phyloP scores from a whole-genome alignment of 1,140 invertebrate genomes.

The Conus betulinus region DNA sequence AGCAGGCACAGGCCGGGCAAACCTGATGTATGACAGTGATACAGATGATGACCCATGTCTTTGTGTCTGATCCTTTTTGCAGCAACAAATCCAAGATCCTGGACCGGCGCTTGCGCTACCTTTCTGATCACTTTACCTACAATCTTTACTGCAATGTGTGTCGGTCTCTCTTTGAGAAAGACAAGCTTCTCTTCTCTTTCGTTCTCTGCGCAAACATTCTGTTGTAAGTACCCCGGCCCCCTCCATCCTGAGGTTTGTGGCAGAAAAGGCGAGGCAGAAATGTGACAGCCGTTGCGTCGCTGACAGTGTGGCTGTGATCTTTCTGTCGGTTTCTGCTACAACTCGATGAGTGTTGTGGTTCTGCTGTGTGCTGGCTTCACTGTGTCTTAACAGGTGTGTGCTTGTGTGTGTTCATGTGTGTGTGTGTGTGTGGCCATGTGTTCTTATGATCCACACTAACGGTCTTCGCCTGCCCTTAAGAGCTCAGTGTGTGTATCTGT shows the following conservation, averaged over 20 bases:
- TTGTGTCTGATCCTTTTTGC: conserved; percentile 60
- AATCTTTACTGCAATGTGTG: conserved; percentile 74
- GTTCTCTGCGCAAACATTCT: conserved; percentile 75
- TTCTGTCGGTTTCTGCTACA: not conserved
- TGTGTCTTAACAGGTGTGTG: too few relatives aligned
- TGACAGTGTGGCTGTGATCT: not conserved
- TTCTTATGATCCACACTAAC: too few relatives aligned
- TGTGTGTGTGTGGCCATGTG: too few relatives aligned
- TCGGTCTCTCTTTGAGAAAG: conserved; percentile 75
- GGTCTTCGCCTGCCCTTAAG: too few relatives aligned
- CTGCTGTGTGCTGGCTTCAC: too few relatives aligned
- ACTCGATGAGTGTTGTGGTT: too few relatives aligned
- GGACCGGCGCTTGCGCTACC: conserved; percentile 70
- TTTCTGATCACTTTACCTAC: conserved; percentile 76
- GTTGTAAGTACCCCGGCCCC: conserved; percentile 71
- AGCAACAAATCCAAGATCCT: conserved; percentile 71
- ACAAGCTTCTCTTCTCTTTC: conserved; percentile 75
- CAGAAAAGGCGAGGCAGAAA: not conserved
- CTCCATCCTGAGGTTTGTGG: not conserved
- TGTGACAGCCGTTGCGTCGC: not conserved
- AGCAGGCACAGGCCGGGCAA: not conserved
- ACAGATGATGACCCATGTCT: conserved; percentile 20
- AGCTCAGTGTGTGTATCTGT: conserved; percentile 26
- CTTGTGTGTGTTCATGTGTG: too few relatives aligned
- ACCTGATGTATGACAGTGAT: not conserved